phyloP scores from a whole-genome alignment of 2,113 vertebrate genomes.

The Pardalotus punctatus region DNA sequence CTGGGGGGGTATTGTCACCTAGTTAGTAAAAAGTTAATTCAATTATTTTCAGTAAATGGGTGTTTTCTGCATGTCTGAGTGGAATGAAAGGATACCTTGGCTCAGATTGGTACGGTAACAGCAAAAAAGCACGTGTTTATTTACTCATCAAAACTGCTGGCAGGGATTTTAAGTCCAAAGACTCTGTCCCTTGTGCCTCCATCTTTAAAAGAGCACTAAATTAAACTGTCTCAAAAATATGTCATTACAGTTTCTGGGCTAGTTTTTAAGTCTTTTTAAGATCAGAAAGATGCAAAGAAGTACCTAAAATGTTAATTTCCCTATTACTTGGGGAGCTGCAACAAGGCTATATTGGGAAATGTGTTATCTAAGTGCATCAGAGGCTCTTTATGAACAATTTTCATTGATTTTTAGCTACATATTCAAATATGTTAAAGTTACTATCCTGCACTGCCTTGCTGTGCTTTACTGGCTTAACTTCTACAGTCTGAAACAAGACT shows the following conservation, averaged over 20 bases:
- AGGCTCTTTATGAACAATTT: background rate
- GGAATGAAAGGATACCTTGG: background rate
- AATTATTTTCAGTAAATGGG: background rate
- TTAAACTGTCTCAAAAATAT: background rate
- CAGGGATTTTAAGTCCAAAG: background rate
- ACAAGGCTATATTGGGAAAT: background rate
- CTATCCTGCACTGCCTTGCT: background rate
- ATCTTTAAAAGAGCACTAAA: background rate
- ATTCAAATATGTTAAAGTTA: background rate
- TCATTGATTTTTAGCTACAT: background rate
- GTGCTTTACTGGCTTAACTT: background rate
- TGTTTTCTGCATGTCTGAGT: background rate
- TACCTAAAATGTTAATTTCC: background rate
- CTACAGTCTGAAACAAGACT: background rate
- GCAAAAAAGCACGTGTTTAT: background rate
- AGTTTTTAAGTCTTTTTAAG: background rate
- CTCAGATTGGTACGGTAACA: background rate
- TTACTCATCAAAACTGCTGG: background rate
- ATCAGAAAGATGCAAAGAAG: background rate
- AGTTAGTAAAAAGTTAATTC: background rate
- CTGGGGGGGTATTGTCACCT: background rate
- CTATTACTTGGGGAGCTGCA: background rate
- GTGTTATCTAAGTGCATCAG: background rate
- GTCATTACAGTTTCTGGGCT: background rate
- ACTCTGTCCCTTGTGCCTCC: background rate